These are phyloP conservation scores for Corythornis cristatus DNA, from an alignment of 2,113 vertebrate genomes.

Conservation along the genomic window DNA sequence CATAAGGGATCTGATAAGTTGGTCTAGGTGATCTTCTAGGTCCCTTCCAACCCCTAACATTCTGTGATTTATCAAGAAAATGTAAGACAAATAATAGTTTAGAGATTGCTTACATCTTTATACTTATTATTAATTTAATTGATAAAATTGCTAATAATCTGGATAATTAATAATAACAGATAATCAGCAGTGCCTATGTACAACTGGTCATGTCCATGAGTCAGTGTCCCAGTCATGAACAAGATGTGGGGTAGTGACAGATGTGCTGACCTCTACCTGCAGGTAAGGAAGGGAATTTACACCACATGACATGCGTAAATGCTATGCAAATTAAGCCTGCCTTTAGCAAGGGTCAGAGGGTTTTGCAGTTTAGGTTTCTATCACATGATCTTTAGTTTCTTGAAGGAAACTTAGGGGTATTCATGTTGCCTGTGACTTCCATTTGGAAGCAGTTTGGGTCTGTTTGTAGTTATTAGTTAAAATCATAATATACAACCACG, in stretches of 20 bases:
- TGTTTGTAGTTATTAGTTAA: not conserved
- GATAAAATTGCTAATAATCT: not conserved
- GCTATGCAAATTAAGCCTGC: not conserved
- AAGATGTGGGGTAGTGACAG: fast-evolving
- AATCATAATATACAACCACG: not conserved
- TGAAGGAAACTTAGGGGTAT: not conserved
- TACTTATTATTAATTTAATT: not conserved
- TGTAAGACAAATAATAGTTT: not conserved
- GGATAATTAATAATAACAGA: not conserved
- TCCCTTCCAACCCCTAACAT: no score
- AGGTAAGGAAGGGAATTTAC: not conserved
- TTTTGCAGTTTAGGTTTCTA: not conserved
- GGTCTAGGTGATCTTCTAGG: no score
- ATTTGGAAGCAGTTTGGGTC: not conserved
- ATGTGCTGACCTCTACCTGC: not conserved
- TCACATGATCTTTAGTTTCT: not conserved
- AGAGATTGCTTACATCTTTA: not conserved
- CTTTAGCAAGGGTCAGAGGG: not conserved
- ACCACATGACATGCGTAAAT: not conserved
- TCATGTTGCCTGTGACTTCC: not conserved
- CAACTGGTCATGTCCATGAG: not conserved
- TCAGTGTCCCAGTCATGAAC: not conserved
- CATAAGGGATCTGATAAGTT: not conserved
- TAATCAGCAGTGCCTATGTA: not conserved
- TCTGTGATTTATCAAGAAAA: not conserved